Percentiles rank a stretch among this genome's conserved stretches.
Conservation (phyloP, 2,888 invertebrate genomes). For the Drosophila sordidapex region DNA sequence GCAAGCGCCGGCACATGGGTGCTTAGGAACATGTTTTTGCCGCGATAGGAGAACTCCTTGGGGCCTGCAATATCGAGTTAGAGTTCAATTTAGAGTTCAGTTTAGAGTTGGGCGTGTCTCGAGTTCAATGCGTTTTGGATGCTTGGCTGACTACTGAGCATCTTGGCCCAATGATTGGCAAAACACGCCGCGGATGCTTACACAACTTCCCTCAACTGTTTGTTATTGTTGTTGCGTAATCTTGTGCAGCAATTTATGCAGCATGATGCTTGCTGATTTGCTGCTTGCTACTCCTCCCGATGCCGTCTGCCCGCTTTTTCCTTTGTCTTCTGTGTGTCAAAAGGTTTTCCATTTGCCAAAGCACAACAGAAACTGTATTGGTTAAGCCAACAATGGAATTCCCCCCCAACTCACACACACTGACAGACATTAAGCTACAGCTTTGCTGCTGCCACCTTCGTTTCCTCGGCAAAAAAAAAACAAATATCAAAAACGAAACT, state of each 20-base stretch:
- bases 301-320: slow-evolving; percentile 54
- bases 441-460: slow-evolving; percentile 15
- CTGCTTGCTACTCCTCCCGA: slow-evolving; percentile 43
- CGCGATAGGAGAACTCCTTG: slow-evolving; percentile 94
- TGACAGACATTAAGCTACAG: slow-evolving; percentile 5
- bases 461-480: slow-evolving; percentile 11
- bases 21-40: slow-evolving; percentile 95
- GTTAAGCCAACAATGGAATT: slow-evolving; percentile 59
- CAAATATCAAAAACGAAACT: slow-evolving; percentile 48
- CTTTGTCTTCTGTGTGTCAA: slow-evolving; percentile 69
- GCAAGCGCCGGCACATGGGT: slow-evolving; percentile 92
- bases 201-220: slow-evolving; percentile 68
- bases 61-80: slow-evolving; percentile 88
- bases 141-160: slow-evolving; percentile 18
- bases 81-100: slow-evolving; percentile 19
- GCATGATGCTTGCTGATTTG: slow-evolving; percentile 54
- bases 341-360: slow-evolving; percentile 72
- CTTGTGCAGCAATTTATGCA: slow-evolving; percentile 73
- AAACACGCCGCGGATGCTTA: slow-evolving; percentile 70
- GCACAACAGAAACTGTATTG: slow-evolving; percentile 41
- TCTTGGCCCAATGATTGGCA: slow-evolving; percentile 51
- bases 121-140: slow-evolving; percentile 26
- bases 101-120: slow-evolving; percentile 20
- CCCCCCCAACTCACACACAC: slow-evolving; percentile 23
- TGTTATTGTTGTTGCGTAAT: slow-evolving; percentile 49